Conservation (phyloP, 2,888 invertebrate genomes). For the Drosophila barbarae region DNA sequence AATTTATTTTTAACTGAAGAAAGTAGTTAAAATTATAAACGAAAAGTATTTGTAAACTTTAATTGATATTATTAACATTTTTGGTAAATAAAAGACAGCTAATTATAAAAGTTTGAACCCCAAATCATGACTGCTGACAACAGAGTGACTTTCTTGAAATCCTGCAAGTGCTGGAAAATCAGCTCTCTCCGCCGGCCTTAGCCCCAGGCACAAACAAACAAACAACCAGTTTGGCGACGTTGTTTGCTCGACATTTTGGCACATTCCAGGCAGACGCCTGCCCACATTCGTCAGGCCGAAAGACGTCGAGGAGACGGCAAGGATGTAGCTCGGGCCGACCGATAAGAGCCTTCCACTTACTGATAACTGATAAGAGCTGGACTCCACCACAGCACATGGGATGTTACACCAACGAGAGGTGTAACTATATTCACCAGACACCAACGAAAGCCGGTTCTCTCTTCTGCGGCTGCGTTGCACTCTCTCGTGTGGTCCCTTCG, state of each 20-base stretch:
- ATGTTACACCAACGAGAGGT: slow-evolving; percentile 57
- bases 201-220: slow-evolving; percentile 21
- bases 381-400: slow-evolving; percentile 16
- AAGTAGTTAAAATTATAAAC: not conserved
- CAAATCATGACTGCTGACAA: not conserved
- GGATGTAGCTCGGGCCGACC: slow-evolving; percentile 10
- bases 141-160: slow-evolving; percentile 9
- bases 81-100: not conserved
- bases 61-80: not conserved
- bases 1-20: not conserved
- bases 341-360: slow-evolving; percentile 25
- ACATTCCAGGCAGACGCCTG: slow-evolving; percentile 40
- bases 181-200: not conserved
- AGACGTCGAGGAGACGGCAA: slow-evolving; percentile 3
- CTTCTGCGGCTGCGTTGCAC: slow-evolving; percentile 51
- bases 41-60: too few species aligned
- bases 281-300: slow-evolving; percentile 36
- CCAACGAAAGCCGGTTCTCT: slow-evolving; percentile 65
- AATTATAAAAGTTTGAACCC: not conserved
- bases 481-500: slow-evolving; percentile 37
- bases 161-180: not conserved
- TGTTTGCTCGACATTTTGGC: slow-evolving; percentile 36
- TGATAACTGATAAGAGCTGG: slow-evolving; percentile 59
- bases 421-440: slow-evolving; percentile 56
- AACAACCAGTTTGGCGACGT: slow-evolving; percentile 16